Evolutionary conservation across 2,113 vertebrate genomes (phyloP), one percentile per base, ranked within the genome.

Genomic region (Periophthalmodon schlosseri): DNA sequence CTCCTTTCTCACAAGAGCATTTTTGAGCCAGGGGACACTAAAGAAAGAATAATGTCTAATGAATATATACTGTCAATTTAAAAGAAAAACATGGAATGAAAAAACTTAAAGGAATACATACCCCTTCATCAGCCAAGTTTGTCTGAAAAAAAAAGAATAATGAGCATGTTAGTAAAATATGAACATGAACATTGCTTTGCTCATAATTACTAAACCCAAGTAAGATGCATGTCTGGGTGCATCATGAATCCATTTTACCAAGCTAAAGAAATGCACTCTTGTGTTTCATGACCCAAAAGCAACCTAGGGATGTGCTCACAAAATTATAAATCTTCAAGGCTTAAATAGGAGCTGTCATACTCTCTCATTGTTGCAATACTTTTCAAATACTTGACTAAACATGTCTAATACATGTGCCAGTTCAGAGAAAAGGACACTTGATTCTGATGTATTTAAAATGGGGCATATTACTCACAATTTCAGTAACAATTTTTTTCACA

Each of bases 1-100:
- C 95, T 20, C 96, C 96, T 84, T 96, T 98, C 80, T 95, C 95
- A 89, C 96, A 98, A 49, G 91, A 83, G 82, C 96, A 98, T 76
- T 70, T 90, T 52, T 93, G 82, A 84, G 88, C 87, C 87, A 93
- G 88, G 36, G 94, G 92, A 86, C 96, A 98, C 96, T 97, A 91
- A 10, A 87, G 89, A 77, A 58, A 87, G 79, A 73, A 69, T n/a
- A 13, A 79, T 11, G 5, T 18, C 79, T 83, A 28, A 65, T 70
- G 33, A 75, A 49, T 70, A 36, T 39, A 68, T 63, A 74, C 7
- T 12, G 8, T 69, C 13, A 67, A 72, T 67, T 4, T 39, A 67
- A 24, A 60, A 1, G 2, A 24, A 5, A 34, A 33, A 28, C n/a
- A 63, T 63, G 0, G 14, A 63, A 61, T 33, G 4, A 66, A n/a